phyloP scores from a whole-genome alignment of 2,113 vertebrate species.

The Indicator maculatus region DNA sequence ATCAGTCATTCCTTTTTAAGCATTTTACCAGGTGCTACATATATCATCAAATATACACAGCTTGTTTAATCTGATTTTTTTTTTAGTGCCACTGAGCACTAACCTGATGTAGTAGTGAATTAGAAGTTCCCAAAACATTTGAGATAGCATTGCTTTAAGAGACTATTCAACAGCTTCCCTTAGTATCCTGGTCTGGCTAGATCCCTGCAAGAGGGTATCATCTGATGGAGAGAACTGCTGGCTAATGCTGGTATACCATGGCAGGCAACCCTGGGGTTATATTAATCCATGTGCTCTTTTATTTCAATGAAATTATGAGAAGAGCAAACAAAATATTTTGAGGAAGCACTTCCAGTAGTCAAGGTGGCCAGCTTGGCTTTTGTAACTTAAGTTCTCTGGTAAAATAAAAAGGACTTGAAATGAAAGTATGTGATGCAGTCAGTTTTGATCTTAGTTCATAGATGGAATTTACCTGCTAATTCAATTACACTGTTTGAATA shows the following conservation, averaged over 20 bases:
- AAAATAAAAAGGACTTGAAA: not conserved
- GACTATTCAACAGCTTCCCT: not conserved
- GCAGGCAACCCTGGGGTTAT: not conserved
- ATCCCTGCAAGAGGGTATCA: not conserved
- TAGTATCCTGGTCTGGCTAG: not conserved
- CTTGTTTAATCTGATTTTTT: not conserved
- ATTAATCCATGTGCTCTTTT: not conserved
- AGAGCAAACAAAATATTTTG: not conserved
- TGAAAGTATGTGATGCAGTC: no score
- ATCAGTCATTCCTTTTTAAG: not conserved
- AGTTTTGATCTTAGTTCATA: not conserved
- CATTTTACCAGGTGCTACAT: not conserved
- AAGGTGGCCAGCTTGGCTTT: not conserved
- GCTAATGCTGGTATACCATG: accelerated
- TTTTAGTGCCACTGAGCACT: not conserved
- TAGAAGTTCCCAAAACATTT: not conserved
- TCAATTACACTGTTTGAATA: not conserved
- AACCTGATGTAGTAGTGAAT: not conserved
- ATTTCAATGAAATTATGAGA: not conserved
- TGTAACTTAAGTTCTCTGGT: not conserved
- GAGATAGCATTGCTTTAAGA: not conserved
- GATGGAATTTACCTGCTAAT: not conserved
- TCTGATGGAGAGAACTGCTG: not conserved
- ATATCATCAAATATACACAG: no score
- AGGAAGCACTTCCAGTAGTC: not conserved